Evolutionary conservation across 2,113 vertebrate species (phyloP), one percentile per base, ranked within the genome.

Genomic region (Muscicapa adusta): DNA sequence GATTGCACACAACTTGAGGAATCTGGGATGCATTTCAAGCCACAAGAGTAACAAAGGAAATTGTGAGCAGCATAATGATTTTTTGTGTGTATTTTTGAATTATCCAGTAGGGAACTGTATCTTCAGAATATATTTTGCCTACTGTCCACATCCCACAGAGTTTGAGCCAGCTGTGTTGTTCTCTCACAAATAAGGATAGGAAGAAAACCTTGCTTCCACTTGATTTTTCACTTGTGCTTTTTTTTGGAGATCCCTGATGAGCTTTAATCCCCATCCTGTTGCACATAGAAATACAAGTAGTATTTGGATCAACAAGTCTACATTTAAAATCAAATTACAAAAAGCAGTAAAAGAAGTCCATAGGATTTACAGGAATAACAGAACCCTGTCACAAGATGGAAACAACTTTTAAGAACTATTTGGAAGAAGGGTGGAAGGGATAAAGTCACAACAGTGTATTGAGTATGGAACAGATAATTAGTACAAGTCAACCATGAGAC

Each of bases 171-270:
- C 33, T 65, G 23, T 50, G 23, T 4, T 70, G 29, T 40, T 74
- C 33, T 53, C 54, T 70, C 26, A 29, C 50, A 23, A 50, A 23
- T 18, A 67, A 74, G 19, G 18, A 7, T 1, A 8, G 5, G 14
- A 70, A 20, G 4, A 68, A 74, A 91, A 61, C 4, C 2, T 56
- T 45, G 3, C 19, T 83, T 24, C 50, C 20, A 36, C 23, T 86
- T 34, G 3, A 17, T 26, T 80, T 53, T 78, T 62, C 2, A 1
- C 72, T 45, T 0, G 1, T 1, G 2, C 60, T 25, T 57, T 36
- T 57, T 54, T 33, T 51, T 45, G 11, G 40, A 6, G 28, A 54
- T 42, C 40, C 25, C 25, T 43, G 18, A 16, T n/a, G n/a, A 81
- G 61, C 88, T 82, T 75, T 50, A 78, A 71, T 34, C 47, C 48